Evolutionary conservation across 2,888 invertebrate genomes (phyloP).

Genomic region (Diarsia rubi): DNA sequence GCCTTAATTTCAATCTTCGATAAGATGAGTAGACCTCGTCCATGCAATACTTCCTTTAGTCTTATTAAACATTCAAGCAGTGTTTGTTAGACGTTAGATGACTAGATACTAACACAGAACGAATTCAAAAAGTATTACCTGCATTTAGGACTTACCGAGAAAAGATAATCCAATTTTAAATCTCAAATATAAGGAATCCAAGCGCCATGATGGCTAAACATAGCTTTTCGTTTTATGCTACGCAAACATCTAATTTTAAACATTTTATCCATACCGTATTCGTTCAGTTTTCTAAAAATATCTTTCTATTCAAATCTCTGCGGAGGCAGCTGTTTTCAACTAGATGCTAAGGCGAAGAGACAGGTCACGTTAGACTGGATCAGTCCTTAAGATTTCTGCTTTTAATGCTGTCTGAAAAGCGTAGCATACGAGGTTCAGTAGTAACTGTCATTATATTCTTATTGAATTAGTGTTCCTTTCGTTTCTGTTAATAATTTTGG

Average conservation of each 20-base stretch:
- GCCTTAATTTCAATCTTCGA: not conserved
- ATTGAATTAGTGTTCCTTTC: not conserved
- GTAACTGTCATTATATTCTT: not conserved
- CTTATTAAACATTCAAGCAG: not conserved
- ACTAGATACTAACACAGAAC: not conserved
- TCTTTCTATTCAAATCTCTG: constrained; percentile 44
- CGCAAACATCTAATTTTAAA: constrained; percentile 45
- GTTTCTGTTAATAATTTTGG: not conserved
- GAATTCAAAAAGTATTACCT: not conserved
- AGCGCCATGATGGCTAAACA: constrained; percentile 15
- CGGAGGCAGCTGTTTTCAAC: constrained; percentile 36
- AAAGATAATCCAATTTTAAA: constrained; percentile 2
- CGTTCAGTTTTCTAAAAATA: constrained; percentile 49
- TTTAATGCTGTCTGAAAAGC: not conserved
- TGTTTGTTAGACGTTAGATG: not conserved
- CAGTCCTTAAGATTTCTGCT: not conserved
- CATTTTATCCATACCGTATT: constrained; percentile 42
- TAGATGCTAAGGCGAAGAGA: constrained; percentile 5
- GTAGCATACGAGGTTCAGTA: not conserved
- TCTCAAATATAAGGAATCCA: constrained; percentile 12
- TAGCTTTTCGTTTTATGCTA: constrained; percentile 24
- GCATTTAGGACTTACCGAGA: not conserved
- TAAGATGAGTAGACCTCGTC: not conserved
- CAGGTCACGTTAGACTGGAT: not conserved
- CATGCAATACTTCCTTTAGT: not conserved